These are phyloP conservation scores for Chloroceryle aenea DNA, from an alignment of 2,113 vertebrate genomes.

Conservation along the genomic window DNA sequence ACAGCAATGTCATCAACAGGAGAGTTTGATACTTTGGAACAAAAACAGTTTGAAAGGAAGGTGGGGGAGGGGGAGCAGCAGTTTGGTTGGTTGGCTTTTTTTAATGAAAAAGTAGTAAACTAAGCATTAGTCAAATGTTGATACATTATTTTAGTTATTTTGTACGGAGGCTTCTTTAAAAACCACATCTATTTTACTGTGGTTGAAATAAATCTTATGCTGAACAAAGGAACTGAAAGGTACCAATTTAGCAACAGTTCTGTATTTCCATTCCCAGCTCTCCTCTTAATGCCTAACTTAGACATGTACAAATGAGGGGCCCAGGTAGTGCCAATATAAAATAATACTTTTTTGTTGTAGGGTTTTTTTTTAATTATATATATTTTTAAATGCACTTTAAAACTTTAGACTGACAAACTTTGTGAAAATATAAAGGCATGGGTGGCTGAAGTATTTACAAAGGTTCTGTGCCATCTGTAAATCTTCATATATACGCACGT, in stretches of 20 bases:
- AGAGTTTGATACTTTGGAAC: neutral
- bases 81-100: neutral
- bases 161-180: neutral
- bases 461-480: neutral
- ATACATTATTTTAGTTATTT: neutral
- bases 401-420: neutral
- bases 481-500: neutral
- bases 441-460: neutral
- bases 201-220: neutral
- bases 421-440: neutral
- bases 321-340: neutral
- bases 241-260: neutral
- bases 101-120: neutral
- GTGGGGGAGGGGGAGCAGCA: no score
- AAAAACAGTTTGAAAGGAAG: neutral
- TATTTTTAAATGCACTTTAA: neutral
- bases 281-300: neutral
- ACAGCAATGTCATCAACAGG: conserved; percentile 9
- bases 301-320: accelerated
- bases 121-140: neutral
- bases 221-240: conserved; percentile 37
- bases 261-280: neutral
- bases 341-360: neutral
- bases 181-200: neutral
- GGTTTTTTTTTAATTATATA: neutral